These are phyloP conservation scores for Sterrhoptilus dennistouni DNA, from an alignment of 2,113 vertebrate species.

Conservation along the genomic window DNA sequence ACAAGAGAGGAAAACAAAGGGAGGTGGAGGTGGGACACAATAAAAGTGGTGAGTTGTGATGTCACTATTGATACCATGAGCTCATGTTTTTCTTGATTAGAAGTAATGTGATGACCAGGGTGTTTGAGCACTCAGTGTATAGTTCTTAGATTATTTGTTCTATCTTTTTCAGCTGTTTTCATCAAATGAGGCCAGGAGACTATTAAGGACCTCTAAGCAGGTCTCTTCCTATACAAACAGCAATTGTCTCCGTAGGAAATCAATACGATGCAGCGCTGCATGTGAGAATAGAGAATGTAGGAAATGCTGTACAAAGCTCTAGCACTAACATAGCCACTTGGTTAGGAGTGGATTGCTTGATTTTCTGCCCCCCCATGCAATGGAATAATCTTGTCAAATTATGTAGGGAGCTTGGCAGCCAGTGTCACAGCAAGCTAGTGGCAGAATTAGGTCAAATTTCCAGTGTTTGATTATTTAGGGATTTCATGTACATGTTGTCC, in stretches of 20 bases:
- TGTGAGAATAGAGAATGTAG: background rate
- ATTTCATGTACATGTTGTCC: background rate
- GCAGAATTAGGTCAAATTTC: background rate
- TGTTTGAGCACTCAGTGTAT: background rate
- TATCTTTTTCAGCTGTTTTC: background rate
- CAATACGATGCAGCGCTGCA: background rate
- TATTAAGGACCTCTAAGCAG: background rate
- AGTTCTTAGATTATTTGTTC: background rate
- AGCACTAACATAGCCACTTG: background rate
- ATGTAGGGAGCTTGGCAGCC: background rate
- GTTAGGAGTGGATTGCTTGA: background rate
- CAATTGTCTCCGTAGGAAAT: background rate
- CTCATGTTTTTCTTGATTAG: background rate
- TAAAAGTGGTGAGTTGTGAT: background rate
- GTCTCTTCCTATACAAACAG: background rate
- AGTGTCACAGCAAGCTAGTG: background rate
- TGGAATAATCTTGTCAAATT: background rate
- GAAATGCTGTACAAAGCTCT: background rate
- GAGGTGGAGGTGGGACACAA: background rate
- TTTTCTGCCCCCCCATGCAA: rapidly evolving
- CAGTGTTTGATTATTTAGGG: background rate
- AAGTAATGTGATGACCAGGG: no score
- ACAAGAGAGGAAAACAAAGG: background rate
- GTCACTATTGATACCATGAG: background rate
- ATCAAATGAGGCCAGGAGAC: background rate